These are phyloP conservation scores for Athene cunicularia DNA, from an alignment of 2,113 vertebrate genomes.

Conservation along the genomic window DNA sequence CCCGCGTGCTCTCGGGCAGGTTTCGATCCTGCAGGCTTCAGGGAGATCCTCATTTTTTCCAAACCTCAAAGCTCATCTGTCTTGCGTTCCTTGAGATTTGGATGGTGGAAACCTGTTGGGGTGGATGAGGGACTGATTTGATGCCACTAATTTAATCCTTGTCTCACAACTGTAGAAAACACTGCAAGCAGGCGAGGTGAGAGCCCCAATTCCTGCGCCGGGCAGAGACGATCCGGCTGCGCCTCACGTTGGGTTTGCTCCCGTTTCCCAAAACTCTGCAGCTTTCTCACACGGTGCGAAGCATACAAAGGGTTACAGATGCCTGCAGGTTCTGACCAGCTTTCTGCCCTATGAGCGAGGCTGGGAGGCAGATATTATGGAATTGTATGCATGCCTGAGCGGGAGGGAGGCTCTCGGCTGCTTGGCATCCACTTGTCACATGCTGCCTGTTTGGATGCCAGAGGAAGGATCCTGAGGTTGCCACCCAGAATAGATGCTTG, in stretches of 20 bases:
- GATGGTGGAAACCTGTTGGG: neutral
- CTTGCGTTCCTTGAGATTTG: rapidly evolving
- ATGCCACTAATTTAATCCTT: neutral
- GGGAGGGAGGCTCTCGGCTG: conserved; percentile 1
- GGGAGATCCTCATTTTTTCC: rapidly evolving
- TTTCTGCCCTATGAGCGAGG: neutral
- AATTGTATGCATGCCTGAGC: conserved; percentile 55
- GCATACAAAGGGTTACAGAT: neutral
- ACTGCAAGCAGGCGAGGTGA: rapidly evolving
- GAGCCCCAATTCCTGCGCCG: neutral
- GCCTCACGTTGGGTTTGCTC: rapidly evolving
- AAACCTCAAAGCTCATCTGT: neutral
- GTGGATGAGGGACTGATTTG: neutral
- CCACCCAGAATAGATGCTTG: conserved; percentile 14
- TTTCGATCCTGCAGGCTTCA: rapidly evolving
- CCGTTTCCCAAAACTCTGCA: rapidly evolving
- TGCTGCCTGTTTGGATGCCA: neutral
- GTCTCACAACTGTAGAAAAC: neutral
- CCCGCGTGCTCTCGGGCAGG: neutral
- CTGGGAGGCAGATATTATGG: conserved; percentile 28
- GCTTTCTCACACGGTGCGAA: neutral
- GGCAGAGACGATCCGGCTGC: neutral
- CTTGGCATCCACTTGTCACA: neutral
- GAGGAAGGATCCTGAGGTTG: conserved; percentile 5
- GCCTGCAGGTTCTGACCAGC: neutral